phyloP scores from a whole-genome alignment of 2,113 vertebrate species.

The Lathamus discolor region DNA sequence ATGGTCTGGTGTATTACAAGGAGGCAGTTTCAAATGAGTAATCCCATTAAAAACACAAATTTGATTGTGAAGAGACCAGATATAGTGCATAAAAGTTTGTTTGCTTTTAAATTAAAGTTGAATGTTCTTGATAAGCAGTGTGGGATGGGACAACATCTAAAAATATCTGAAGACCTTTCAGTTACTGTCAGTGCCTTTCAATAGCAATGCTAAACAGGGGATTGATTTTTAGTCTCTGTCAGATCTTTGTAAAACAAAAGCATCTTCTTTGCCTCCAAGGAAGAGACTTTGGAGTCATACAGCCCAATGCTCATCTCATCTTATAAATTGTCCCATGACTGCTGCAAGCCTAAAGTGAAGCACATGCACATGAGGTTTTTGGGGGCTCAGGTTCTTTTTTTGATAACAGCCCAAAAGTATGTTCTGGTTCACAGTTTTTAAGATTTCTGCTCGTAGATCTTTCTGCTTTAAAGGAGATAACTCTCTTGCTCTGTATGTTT shows the following conservation, averaged over 20 bases:
- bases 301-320: background rate
- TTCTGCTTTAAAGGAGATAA: background rate
- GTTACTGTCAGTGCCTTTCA: background rate
- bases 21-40: background rate
- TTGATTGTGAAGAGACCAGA: constrained; percentile 1
- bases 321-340: background rate
- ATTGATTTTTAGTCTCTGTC: background rate
- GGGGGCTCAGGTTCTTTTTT: background rate
- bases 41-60: constrained; percentile 40
- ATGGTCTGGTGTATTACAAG: constrained; percentile 27
- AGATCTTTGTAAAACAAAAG: background rate
- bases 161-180: background rate
- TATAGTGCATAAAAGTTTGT: background rate
- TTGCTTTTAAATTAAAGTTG: background rate
- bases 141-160: background rate
- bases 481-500: background rate
- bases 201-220: background rate
- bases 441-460: background rate
- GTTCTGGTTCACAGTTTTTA: background rate
- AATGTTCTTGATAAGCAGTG: background rate
- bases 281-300: background rate
- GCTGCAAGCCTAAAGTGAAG: background rate
- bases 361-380: background rate
- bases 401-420: background rate
- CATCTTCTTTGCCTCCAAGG: background rate